Evolutionary conservation across 2,888 invertebrate species (phyloP), one percentile per base, ranked within the genome.

Genomic region (Drosophila neoperkinsi): DNA sequence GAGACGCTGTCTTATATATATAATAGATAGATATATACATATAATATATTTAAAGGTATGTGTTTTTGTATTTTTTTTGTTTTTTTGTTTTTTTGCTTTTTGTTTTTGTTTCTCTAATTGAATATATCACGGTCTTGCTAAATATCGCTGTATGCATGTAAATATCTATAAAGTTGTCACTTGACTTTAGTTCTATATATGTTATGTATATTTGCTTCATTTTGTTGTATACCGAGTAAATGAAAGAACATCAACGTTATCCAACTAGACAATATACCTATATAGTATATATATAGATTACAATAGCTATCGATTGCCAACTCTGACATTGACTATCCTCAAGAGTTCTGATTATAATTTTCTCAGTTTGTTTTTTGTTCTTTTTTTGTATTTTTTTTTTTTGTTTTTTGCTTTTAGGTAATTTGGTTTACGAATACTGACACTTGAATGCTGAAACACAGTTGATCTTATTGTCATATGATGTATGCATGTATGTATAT

Each of bases 401-500:
- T 13, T 36, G 18, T 60, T 61, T 16, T 65, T 67, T 61, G 53
- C 76, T 59, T 61, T 76, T 89, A 89, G 88, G 88, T 89, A 84
- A 87, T 89, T 87, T 82, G 85, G 90, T 86, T 89, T 80, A 77
- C 88, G 85, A 87, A 87, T 87, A 90, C 87, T 90, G 90, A 87
- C 84, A 84, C 87, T 90, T 88, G 90, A 88, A 85, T 88, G 80
- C 77, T 91, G 90, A 91, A 91, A 92, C 91, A 91, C 91, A 87
- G 89, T 90, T 90, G 81, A 84, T 83, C 82, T 91, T 91, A 91
- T 91, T 91, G 91, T 91, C 91, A 92, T 91, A 90, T 86, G 88
- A 90, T 91, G 82, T 82, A 73, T 77, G 77, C 63, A 64, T 74
- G 65, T 74, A 63, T 81, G 71, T 75, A 76, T 64, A 63, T 66